phyloP scores from a whole-genome alignment of 2,113 vertebrate genomes.

The Otolemur garnettii region DNA sequence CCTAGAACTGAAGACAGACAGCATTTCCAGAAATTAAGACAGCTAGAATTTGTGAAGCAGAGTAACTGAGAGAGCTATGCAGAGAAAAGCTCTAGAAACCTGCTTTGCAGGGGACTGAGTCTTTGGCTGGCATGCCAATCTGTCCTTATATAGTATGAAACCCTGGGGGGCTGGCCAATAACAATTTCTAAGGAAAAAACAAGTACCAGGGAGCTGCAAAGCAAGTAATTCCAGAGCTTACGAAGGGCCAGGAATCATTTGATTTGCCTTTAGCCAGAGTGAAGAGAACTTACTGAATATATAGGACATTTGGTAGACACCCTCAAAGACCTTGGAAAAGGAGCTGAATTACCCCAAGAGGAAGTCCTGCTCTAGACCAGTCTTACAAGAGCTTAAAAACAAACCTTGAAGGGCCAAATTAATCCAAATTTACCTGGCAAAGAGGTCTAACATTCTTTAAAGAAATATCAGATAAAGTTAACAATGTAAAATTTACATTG shows the following conservation, averaged over 20 bases:
- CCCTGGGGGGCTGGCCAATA: neutral
- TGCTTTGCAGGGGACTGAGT: neutral
- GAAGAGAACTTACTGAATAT: neutral
- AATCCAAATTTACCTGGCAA: neutral
- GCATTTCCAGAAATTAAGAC: neutral
- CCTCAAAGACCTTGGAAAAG: neutral
- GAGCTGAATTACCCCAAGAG: neutral
- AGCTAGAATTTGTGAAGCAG: conserved; percentile 6
- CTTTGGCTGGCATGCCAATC: neutral
- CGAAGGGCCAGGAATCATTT: neutral
- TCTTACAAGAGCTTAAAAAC: neutral
- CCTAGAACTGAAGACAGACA: neutral
- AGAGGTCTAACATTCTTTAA: conserved; percentile 40
- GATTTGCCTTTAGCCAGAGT: neutral
- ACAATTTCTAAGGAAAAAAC: conserved; percentile 6
- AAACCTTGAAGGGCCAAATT: conserved; percentile 8
- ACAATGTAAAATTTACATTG: conserved; percentile 32
- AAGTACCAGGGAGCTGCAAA: neutral
- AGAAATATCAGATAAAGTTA: neutral
- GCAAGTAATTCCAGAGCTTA: conserved; percentile 16
- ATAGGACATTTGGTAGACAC: neutral
- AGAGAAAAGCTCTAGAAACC: neutral
- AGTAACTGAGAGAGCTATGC: neutral
- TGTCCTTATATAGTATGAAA: neutral
- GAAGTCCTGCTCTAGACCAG: neutral